A percentile compares a stretch with the other conserved stretches of the same genome.
Conservation (phyloP, 2,113 vertebrate genomes). For the Nyctereutes procyonoides region DNA sequence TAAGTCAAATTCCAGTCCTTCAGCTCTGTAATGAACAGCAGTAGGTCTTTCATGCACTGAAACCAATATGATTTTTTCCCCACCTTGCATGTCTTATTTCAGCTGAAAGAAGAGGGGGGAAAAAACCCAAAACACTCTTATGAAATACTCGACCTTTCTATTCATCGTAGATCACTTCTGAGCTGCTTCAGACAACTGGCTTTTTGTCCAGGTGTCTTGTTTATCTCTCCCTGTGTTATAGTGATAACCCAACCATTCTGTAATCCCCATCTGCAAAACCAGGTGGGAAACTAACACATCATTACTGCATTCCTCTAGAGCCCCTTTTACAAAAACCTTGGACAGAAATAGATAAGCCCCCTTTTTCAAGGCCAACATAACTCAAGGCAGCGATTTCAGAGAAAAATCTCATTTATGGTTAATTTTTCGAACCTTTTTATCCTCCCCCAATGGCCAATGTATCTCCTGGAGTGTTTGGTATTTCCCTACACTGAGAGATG, state of each 20-base stretch:
- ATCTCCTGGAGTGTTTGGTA: conserved; percentile 49
- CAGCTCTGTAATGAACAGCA: conserved; percentile 7
- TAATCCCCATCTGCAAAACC: conserved; percentile 52
- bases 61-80: neutral
- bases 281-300: conserved; percentile 48
- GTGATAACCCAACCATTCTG: neutral
- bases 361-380: conserved; percentile 13
- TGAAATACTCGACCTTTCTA: neutral
- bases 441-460: neutral
- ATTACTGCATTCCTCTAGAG: conserved; percentile 32
- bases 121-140: neutral
- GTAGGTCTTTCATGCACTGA: conserved; percentile 35
- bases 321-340: conserved; percentile 20
- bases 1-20: neutral
- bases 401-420: conserved; percentile 47
- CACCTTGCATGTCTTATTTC: conserved; percentile 7
- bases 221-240: conserved; percentile 43
- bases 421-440: neutral
- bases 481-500: conserved; percentile 47
- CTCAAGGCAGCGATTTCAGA: conserved; percentile 11
- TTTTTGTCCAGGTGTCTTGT: conserved; percentile 52
- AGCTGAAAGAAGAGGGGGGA: neutral
- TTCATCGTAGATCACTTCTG: neutral
- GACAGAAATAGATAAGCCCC: conserved; percentile 8
- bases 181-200: conserved; percentile 13